A percentile compares a stretch with the other conserved stretches of the same genome.
phyloP scores from a whole-genome alignment of 1,140 invertebrate genomes.

The Drosophila pseudoobscura region DNA sequence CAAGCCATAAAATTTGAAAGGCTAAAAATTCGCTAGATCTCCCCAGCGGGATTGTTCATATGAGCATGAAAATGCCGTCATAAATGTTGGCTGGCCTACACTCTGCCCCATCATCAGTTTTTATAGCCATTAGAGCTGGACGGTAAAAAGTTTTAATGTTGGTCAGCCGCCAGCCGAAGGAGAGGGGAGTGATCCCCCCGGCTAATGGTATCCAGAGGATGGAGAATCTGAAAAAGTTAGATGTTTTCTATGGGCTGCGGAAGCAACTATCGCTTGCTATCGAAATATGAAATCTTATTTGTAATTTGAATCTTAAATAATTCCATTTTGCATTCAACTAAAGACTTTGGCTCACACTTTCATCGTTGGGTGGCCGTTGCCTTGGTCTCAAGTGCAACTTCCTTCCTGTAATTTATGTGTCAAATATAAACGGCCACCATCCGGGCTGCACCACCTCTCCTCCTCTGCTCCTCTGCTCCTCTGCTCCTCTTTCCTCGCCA shows the following conservation, averaged over 20 bases:
- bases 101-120: constrained; percentile 8
- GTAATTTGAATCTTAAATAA: too few relatives aligned
- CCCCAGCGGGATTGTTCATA: constrained; percentile 47
- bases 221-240: too few relatives aligned
- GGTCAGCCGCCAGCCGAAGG: constrained; percentile 31
- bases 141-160: constrained; percentile 46
- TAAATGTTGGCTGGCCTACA: constrained; percentile 38
- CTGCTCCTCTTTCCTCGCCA: not conserved
- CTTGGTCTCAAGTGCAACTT: constrained; percentile 32
- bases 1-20: constrained; percentile 59
- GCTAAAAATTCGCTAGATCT: constrained; percentile 36
- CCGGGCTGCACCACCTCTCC: too few relatives aligned
- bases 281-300: too few relatives aligned
- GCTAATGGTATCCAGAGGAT: constrained; percentile 20
- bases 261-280: too few relatives aligned
- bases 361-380: not conserved
- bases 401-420: constrained; percentile 60
- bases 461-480: not conserved
- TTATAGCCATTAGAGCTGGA: constrained; percentile 41
- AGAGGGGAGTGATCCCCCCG: constrained; percentile 5
- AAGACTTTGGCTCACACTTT: not conserved
- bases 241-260: too few relatives aligned
- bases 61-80: constrained; percentile 42
- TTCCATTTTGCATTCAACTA: too few relatives aligned
- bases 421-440: constrained; percentile 30